phyloP scores from a whole-genome alignment of 2,797 vertebrate genomes.

The Salarias fasciatus region DNA sequence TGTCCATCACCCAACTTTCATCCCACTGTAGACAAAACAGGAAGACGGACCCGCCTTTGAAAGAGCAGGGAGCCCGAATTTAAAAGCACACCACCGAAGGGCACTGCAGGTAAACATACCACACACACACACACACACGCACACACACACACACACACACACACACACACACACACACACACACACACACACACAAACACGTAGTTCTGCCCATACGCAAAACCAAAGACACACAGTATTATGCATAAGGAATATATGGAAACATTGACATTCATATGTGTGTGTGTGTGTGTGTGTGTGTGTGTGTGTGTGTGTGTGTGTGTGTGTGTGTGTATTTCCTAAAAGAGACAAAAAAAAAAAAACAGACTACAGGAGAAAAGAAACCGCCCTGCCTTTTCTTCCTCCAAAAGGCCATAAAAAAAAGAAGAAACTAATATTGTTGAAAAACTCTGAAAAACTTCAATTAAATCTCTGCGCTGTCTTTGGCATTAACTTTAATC shows the following conservation, averaged over 20 bases:
- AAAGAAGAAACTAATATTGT: constrained; percentile 26
- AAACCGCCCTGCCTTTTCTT: neutral
- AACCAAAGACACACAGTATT: too few species aligned
- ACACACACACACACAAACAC: too few species aligned
- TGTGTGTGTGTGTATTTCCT: neutral
- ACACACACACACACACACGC: neutral
- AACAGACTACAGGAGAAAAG: too few species aligned
- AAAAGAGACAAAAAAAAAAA: neutral
- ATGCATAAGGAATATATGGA: too few species aligned
- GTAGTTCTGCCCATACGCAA: too few species aligned
- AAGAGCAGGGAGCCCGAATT: constrained; percentile 11
- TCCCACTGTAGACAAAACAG: constrained; percentile 57
- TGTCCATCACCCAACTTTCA: constrained; percentile 15
- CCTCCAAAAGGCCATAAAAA: constrained; percentile 22
- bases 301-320: neutral
- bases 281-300: constrained; percentile 2
- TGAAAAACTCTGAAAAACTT: constrained; percentile 21
- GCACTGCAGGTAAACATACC: too few species aligned
- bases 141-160: neutral
- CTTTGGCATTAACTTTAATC: constrained; percentile 63
- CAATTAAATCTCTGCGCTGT: constrained; percentile 28
- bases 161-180: neutral
- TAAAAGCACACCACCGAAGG: constrained; percentile 12
- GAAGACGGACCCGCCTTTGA: constrained; percentile 50
- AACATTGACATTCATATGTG: too few species aligned